phyloP scores from a whole-genome alignment of 2,888 invertebrate genomes.

The Anoplius nigerrimus region DNA sequence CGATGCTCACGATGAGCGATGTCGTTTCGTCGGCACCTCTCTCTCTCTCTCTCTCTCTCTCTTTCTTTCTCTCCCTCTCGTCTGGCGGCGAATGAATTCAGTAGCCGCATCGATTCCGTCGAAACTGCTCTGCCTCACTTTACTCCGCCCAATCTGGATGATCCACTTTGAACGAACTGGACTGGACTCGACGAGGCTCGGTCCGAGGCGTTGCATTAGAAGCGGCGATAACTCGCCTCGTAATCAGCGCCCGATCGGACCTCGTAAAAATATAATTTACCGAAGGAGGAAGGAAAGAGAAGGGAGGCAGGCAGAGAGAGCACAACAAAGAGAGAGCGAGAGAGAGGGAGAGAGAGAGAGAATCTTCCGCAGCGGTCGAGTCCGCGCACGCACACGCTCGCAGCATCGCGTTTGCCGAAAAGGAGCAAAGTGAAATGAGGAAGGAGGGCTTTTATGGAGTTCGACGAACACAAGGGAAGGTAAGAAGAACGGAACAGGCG shows the following conservation, averaged over 20 bases:
- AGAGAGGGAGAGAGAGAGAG: neutral
- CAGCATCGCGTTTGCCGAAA: slow-evolving; percentile 22
- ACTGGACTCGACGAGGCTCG: slow-evolving; percentile 7
- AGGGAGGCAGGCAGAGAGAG: neutral
- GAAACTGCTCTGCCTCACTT: slow-evolving; percentile 6
- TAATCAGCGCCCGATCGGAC: slow-evolving; percentile 47
- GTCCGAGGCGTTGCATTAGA: slow-evolving; percentile 33
- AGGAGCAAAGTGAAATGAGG: neutral
- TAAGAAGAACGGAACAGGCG: slow-evolving; percentile 19
- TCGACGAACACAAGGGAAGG: slow-evolving; percentile 21
- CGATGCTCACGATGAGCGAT: no score
- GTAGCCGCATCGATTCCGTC: slow-evolving; percentile 7
- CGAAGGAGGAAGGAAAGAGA: slow-evolving; percentile 22
- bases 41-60: no score
- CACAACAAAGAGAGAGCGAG: no score
- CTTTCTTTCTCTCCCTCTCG: neutral
- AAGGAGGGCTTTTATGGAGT: slow-evolving; percentile 31
- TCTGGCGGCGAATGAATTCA: neutral
- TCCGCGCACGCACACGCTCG: neutral
- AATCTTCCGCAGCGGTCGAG: no score
- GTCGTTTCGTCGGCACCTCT: no score
- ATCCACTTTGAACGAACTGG: slow-evolving; percentile 16
- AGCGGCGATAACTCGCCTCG: slow-evolving; percentile 41
- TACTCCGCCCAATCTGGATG: slow-evolving; percentile 8
- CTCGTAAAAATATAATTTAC: slow-evolving; percentile 58